These are phyloP conservation scores for Buteo buteo DNA, from an alignment of 2,113 vertebrate species.

Conservation along the genomic window DNA sequence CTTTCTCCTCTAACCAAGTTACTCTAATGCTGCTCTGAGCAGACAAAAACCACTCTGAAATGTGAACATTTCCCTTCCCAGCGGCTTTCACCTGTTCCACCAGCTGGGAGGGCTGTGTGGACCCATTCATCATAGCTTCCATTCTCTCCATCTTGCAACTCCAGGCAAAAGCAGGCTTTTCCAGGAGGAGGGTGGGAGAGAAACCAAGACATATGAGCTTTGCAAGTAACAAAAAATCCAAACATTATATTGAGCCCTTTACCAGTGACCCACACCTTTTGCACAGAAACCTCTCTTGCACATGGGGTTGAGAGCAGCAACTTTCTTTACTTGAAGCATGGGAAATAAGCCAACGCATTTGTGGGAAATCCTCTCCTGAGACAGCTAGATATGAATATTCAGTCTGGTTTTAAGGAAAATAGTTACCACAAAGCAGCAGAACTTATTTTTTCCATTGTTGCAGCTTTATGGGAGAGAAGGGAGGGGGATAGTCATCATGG, in stretches of 20 bases:
- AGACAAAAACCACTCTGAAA: not conserved
- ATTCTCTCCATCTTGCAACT: not conserved
- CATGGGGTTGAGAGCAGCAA: not conserved
- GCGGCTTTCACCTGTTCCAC: constrained; percentile 43
- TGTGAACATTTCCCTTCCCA: not conserved
- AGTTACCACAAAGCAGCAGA: not conserved
- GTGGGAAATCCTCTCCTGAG: not conserved
- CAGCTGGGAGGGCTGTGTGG: constrained; percentile 45
- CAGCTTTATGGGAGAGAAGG: not conserved
- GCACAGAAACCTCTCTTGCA: not conserved
- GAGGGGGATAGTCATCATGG: fast-evolving
- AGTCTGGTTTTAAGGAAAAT: not conserved
- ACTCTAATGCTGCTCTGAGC: not conserved
- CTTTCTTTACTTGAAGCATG: not conserved
- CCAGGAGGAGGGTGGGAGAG: not conserved
- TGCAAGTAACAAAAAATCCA: not conserved
- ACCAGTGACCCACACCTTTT: not conserved
- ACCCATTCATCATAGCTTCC: constrained; percentile 16
- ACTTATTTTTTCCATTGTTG: not conserved
- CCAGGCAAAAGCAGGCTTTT: not conserved
- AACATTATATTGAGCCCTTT: not conserved
- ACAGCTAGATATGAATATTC: not conserved
- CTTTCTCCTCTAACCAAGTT: not conserved
- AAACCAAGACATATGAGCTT: not conserved
- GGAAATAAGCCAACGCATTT: not conserved